A percentile compares a stretch with the other conserved stretches of the same genome.
These are phyloP conservation scores for Conus betulinus DNA, from an alignment of 1,140 invertebrate genomes.

Conservation along the genomic window DNA sequence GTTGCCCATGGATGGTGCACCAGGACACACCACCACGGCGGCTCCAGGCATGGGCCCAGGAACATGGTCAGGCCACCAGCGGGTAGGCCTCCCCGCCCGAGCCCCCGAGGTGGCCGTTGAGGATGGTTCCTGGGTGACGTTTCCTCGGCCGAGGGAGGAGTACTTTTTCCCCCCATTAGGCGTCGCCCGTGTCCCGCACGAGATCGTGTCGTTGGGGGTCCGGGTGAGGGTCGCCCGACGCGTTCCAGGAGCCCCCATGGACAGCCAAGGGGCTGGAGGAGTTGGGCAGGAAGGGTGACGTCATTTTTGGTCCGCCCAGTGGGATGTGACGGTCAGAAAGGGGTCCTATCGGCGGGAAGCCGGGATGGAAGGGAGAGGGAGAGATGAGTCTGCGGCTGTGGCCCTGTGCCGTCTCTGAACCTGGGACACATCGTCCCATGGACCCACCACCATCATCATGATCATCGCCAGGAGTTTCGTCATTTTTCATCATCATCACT, in stretches of 20 bases:
- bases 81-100: background rate
- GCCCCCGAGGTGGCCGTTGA: background rate
- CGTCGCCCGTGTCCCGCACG: no score
- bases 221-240: background rate
- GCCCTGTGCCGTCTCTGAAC: background rate
- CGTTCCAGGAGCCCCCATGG: background rate
- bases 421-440: background rate
- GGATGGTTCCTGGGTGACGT: background rate
- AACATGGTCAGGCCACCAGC: slow-evolving; percentile 90
- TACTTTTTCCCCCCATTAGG: no score
- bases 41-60: slow-evolving; percentile 92
- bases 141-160: background rate
- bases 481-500: background rate
- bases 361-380: background rate
- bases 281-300: background rate
- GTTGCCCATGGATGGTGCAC: slow-evolving; percentile 84
- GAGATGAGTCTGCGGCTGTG: background rate
- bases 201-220: background rate
- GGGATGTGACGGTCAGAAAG: background rate
- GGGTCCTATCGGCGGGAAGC: background rate
- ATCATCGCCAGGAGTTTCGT: background rate
- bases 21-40: slow-evolving; percentile 80
- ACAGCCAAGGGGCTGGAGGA: background rate
- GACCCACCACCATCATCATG: background rate
- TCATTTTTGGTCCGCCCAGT: background rate